A percentile compares a stretch with the other conserved stretches of the same genome.
These are phyloP conservation scores for Calyptommatus sinebrachiatus DNA, from an alignment of 2,113 vertebrate species.

Conservation along the genomic window DNA sequence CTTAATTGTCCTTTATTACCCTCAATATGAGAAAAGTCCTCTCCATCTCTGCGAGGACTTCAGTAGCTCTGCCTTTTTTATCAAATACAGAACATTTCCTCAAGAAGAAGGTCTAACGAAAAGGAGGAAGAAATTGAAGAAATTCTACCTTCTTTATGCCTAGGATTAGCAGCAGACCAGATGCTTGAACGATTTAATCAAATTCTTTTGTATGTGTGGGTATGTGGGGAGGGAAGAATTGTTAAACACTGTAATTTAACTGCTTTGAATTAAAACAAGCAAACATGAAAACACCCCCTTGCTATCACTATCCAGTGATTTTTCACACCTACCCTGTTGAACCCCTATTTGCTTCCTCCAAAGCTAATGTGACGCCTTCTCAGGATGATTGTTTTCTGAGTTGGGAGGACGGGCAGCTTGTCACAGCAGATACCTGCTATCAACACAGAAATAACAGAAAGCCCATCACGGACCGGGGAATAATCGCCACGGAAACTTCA, in stretches of 20 bases:
- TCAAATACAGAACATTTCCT: not conserved
- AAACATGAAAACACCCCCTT: not conserved
- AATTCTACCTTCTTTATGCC: not conserved
- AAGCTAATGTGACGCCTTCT: conserved; percentile 58
- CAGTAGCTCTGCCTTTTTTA: not conserved
- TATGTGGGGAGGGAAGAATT: too few relatives aligned
- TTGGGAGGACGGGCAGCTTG: conserved; percentile 63
- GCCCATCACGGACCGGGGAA: conserved; percentile 58
- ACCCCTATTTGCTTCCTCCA: conserved; percentile 48
- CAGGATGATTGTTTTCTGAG: conserved; percentile 65
- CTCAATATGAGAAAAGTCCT: not conserved
- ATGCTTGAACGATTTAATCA: not conserved
- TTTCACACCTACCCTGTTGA: not conserved
- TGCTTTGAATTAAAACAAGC: not conserved
- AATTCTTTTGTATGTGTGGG: not conserved
- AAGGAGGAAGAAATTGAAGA: not conserved
- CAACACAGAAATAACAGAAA: conserved; percentile 67
- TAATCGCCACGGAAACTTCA: conserved; percentile 56
- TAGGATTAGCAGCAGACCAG: not conserved
- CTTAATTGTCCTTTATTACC: not conserved
- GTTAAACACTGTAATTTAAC: not conserved
- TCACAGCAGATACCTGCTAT: conserved; percentile 67
- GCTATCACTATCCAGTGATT: accelerated
- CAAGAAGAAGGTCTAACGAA: not conserved
- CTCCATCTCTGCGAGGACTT: not conserved